These are phyloP conservation scores for Lochmaea capreae DNA, from an alignment of 2,888 invertebrate species.

Conservation along the genomic window DNA sequence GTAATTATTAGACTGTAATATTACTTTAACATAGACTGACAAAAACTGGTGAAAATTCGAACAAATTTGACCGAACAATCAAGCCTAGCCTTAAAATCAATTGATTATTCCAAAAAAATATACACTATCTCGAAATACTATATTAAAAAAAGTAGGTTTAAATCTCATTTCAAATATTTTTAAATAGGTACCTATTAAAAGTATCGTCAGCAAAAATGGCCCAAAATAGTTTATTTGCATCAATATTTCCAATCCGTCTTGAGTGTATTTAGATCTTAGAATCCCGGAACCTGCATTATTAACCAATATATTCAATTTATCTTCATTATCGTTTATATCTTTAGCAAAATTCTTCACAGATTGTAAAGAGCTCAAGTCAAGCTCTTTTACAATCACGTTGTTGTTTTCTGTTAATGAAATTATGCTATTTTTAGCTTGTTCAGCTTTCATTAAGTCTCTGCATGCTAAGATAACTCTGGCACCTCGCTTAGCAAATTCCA, in stretches of 20 bases:
- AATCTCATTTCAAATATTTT: too few species aligned
- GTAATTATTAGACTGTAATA: too few species aligned
- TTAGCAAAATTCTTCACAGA: constrained; percentile 73
- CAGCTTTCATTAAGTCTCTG: constrained; percentile 58
- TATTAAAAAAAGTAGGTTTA: too few species aligned
- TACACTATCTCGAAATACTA: too few species aligned
- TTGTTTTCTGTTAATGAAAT: constrained; percentile 57
- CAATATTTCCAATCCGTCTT: constrained; percentile 73
- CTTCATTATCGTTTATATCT: constrained; percentile 68
- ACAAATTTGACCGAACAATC: too few species aligned
- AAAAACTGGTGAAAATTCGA: too few species aligned
- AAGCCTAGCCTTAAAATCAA: too few species aligned
- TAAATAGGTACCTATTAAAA: constrained; percentile 69
- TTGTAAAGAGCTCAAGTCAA: constrained; percentile 69
- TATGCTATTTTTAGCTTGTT: constrained; percentile 55
- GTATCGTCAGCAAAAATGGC: constrained; percentile 76
- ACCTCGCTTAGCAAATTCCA: constrained; percentile 66
- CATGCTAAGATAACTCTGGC: constrained; percentile 70
- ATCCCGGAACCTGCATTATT: constrained; percentile 74
- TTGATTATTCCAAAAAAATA: too few species aligned
- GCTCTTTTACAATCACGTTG: constrained; percentile 61
- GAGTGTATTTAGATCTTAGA: constrained; percentile 65
- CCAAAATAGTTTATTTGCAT: constrained; percentile 80
- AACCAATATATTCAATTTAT: constrained; percentile 72
- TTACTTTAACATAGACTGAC: too few species aligned